Evolutionary conservation across 1,140 invertebrate genomes (phyloP), one percentile per base, ranked within the genome.

Genomic region (Cylas formicarius): DNA sequence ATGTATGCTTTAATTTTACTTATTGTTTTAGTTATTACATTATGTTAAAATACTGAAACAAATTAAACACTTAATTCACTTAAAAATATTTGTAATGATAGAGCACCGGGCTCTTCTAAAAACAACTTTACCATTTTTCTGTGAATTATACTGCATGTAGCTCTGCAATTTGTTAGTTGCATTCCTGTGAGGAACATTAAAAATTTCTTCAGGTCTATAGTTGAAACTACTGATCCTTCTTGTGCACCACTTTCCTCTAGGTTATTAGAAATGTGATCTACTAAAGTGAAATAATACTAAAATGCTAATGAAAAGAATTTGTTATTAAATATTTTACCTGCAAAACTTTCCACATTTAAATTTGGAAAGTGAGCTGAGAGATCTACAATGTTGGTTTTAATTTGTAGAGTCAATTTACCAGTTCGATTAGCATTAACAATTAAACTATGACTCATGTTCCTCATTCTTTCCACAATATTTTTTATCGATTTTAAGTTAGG

Each of bases 381-480:
- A 9, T 77, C 81, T 1, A 82, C 85, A 61, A 77, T 75, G 51
- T 84, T 81, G 2, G 83, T 84, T 56, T 82, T 80, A 6, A 88
- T 78, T 50, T 81, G 78, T 2, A 91, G 63, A 33, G 75, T 77
- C 11, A 91, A 66, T 47, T 78, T 71, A 7, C 87, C 89, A 39
- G 68, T 66, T 21, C 75, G 73, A 41, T 78, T 83, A 0, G 83
- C 86, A 49, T 74, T 73, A 3, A 93, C 67, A 11, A 74, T 71
- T 16, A 91, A 32, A 46, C 72, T 72, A 1, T 78, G 70, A 23
- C 77, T 80, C 61, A 90, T 76, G 36, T 78, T 82, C 59, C 82
- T 86, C 75, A 91, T 81, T 52, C 81, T 74, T 29, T 91, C 89
- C 10, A 90, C 77, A 2, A 88, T 77, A 55, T 76, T 82, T 43